Percentiles rank a stretch among this genome's conserved stretches.
Conservation (phyloP, 1,140 invertebrate species). For the Xylocopa sonorina region DNA sequence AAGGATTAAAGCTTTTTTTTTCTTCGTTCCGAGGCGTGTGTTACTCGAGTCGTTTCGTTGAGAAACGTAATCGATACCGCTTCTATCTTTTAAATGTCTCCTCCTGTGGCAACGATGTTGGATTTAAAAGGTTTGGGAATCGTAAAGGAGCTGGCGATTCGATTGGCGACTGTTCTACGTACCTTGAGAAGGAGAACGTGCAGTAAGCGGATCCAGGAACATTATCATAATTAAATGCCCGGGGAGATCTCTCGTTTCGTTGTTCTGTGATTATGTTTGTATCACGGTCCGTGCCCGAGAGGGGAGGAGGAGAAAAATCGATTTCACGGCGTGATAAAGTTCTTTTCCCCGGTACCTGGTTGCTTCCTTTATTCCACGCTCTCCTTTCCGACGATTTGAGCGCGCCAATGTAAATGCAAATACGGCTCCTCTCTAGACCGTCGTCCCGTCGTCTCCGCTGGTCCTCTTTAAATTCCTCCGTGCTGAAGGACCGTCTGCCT, state of each 20-base stretch:
- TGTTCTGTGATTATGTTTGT: neutral
- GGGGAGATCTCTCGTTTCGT: no score
- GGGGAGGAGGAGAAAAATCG: slow-evolving; percentile 9
- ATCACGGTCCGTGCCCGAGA: neutral
- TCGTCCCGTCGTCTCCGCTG: slow-evolving; percentile 22
- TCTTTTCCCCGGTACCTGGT: slow-evolving; percentile 35
- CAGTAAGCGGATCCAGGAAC: no score
- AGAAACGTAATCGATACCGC: neutral
- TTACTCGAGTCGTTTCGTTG: neutral
- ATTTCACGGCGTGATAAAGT: slow-evolving; percentile 41
- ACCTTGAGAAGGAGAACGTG: no score
- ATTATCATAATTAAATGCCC: no score
- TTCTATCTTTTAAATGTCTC: no score
- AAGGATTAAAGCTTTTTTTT: neutral
- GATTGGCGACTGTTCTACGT: no score
- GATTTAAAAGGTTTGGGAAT: no score
- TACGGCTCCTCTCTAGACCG: slow-evolving; percentile 48
- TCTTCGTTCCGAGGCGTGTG: neutral
- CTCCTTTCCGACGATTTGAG: slow-evolving; percentile 63
- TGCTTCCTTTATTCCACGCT: slow-evolving; percentile 57
- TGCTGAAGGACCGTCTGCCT: slow-evolving; percentile 62
- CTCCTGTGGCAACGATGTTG: no score
- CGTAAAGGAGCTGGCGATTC: no score
- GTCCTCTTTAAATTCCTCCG: slow-evolving; percentile 62
- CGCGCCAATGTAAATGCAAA: slow-evolving; percentile 66